Evolutionary conservation across 2,113 vertebrate species (phyloP).

Genomic region (Myotis lucifugus): DNA sequence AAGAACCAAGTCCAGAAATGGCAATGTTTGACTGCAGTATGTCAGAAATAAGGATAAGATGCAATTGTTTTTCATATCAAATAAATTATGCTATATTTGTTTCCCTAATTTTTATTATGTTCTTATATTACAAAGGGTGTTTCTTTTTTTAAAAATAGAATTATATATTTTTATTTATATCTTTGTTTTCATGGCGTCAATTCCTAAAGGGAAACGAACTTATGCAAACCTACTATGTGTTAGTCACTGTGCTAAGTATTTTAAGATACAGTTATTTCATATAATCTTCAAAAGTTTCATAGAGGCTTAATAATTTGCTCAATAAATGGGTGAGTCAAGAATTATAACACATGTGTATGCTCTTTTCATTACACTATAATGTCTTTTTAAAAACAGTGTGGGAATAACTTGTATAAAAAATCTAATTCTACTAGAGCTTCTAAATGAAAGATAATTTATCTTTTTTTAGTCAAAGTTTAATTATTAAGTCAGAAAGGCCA

Average conservation of each 20-base stretch:
- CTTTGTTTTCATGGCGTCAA: not conserved
- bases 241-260: not conserved
- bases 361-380: slow-evolving; percentile 5
- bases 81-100: not conserved
- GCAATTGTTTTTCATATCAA: not conserved
- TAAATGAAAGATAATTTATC: not conserved
- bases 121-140: not conserved
- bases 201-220: not conserved
- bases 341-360: not conserved
- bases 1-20: not conserved
- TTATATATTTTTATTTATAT: not conserved
- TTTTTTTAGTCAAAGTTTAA: slow-evolving; percentile 39
- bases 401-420: slow-evolving; percentile 35
- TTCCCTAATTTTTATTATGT: slow-evolving; percentile 29
- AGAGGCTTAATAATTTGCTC: slow-evolving; percentile 31
- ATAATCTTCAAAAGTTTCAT: not conserved
- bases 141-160: not conserved
- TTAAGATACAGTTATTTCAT: not conserved
- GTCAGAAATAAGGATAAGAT: slow-evolving; percentile 38
- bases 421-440: not conserved
- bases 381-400: not conserved
- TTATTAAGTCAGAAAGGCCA: slow-evolving; percentile 37
- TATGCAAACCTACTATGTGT: not conserved
- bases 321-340: not conserved
- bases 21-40: not conserved